A percentile compares a stretch with the other conserved stretches of the same genome.
These are phyloP conservation scores for Epinotia ramella DNA, from an alignment of 2,888 invertebrate genomes.

Conservation along the genomic window DNA sequence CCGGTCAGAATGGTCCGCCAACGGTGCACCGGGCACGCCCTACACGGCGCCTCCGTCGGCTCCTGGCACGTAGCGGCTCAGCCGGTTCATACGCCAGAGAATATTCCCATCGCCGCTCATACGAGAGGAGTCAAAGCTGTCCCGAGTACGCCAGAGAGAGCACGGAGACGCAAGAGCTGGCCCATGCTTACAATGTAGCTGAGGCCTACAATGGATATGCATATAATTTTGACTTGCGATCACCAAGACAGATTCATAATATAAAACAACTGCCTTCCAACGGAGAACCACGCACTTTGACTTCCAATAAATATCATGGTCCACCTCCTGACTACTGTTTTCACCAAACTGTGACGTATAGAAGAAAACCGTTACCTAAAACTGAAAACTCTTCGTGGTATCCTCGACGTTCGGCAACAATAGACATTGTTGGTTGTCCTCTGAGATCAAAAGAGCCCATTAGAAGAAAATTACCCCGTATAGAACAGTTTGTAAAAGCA, in stretches of 20 bases:
- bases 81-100: constrained; percentile 63
- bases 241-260: constrained; percentile 41
- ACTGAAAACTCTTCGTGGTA: neutral
- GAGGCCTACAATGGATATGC: constrained; percentile 66
- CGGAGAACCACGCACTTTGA: constrained; percentile 51
- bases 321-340: constrained; percentile 46
- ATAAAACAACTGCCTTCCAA: constrained; percentile 13
- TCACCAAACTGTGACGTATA: constrained; percentile 44
- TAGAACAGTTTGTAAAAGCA: constrained; percentile 50
- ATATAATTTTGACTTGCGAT: constrained; percentile 59
- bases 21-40: constrained; percentile 57
- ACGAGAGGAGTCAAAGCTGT: constrained; percentile 70
- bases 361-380: constrained; percentile 47
- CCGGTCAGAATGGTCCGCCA: constrained; percentile 41
- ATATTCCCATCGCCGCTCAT: constrained; percentile 59
- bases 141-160: constrained; percentile 65
- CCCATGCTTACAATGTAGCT: constrained; percentile 67
- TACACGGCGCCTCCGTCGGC: constrained; percentile 61
- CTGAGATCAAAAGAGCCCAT: constrained; percentile 48
- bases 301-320: constrained; percentile 52
- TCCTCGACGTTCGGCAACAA: constrained; percentile 47
- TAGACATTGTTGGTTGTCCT: constrained; percentile 50
- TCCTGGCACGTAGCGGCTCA: constrained; percentile 71
- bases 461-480: constrained; percentile 57
- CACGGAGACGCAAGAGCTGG: constrained; percentile 48